A percentile compares a stretch with the other conserved stretches of the same genome.
These are phyloP conservation scores for Diplolepis rosae DNA, from an alignment of 2,888 invertebrate genomes.

Conservation along the genomic window DNA sequence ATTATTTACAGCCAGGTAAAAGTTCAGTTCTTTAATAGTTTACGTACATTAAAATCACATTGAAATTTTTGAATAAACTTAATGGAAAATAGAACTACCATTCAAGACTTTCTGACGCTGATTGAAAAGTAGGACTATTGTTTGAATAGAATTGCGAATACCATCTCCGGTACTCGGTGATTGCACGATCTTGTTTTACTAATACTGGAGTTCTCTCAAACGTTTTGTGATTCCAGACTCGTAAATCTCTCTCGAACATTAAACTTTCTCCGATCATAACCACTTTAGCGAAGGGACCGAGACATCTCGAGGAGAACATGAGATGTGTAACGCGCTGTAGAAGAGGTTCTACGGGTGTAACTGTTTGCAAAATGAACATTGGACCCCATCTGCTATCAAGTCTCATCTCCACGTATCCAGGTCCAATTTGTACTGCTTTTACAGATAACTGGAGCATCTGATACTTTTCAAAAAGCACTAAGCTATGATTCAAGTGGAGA, in stretches of 20 bases:
- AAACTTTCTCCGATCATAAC: conserved; percentile 81
- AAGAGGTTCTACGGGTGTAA: conserved; percentile 86
- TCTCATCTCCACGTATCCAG: conserved; percentile 84
- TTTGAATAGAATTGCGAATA: conserved; percentile 89
- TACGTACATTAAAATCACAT: not conserved
- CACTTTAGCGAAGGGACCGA: conserved; percentile 80
- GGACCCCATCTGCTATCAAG: conserved; percentile 78
- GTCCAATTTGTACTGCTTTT: conserved; percentile 80
- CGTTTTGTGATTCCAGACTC: conserved; percentile 90
- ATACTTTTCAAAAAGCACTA: conserved; percentile 78
- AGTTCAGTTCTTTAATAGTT: not conserved
- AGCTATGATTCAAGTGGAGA: conserved; percentile 79
- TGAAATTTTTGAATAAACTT: not conserved
- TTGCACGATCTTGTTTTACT: conserved; percentile 83
- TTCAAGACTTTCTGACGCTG: conserved; percentile 60
- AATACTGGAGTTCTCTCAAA: conserved; percentile 83
- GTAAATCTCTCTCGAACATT: conserved; percentile 88
- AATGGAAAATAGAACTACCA: conserved; percentile 55
- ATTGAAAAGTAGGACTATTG: conserved; percentile 77
- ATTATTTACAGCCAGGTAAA: conserved; percentile 9
- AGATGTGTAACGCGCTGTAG: conserved; percentile 85
- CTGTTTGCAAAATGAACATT: conserved; percentile 82
- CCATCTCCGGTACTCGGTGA: conserved; percentile 86
- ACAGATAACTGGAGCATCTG: conserved; percentile 79
- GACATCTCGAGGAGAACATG: conserved; percentile 80